phyloP scores from a whole-genome alignment of 2,888 invertebrate genomes.

The Lasioglossum oenotherae region DNA sequence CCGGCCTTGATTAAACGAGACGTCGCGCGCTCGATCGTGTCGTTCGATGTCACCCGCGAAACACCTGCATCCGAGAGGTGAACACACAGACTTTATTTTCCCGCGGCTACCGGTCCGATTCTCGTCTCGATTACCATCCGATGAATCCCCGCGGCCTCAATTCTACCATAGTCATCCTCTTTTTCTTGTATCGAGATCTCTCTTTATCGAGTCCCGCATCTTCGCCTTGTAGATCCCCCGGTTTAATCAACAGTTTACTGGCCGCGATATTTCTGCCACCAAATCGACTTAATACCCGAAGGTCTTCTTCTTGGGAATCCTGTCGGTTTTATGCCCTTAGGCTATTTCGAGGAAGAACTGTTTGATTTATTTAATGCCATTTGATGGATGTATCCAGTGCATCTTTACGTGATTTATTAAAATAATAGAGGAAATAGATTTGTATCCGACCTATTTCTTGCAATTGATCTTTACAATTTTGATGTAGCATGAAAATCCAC shows the following conservation, averaged over 20 bases:
- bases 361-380: too few species aligned
- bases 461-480: too few species aligned
- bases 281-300: not conserved
- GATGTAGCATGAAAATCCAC: too few species aligned
- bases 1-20: slow-evolving; percentile 82
- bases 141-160: not conserved
- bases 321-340: not conserved
- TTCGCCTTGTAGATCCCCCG: not conserved
- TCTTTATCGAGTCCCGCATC: not conserved
- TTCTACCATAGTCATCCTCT: not conserved
- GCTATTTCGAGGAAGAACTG: not conserved
- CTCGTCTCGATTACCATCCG: not conserved
- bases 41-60: slow-evolving; percentile 43
- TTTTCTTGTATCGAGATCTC: not conserved
- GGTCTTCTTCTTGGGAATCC: too few species aligned
- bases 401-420: too few species aligned
- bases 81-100: not conserved
- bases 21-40: slow-evolving; percentile 53
- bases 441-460: too few species aligned
- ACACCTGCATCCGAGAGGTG: slow-evolving; percentile 29
- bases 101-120: not conserved
- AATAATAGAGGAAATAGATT: too few species aligned
- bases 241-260: slow-evolving; percentile 3
- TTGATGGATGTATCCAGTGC: too few species aligned
- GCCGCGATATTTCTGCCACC: not conserved